Evolutionary conservation across 2,113 vertebrate species (phyloP).

Genomic region (Polyodon spathula): DNA sequence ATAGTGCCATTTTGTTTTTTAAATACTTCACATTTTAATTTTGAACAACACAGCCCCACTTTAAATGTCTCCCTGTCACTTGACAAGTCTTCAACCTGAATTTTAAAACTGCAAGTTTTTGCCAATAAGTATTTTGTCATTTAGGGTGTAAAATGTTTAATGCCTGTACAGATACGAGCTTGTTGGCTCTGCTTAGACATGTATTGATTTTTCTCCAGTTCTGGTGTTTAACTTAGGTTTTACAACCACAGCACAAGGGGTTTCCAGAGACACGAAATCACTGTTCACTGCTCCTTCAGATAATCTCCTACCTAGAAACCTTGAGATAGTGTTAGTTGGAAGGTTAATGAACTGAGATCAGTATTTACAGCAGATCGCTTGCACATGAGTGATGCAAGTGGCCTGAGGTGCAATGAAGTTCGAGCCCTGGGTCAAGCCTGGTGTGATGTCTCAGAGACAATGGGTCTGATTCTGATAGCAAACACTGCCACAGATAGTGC

Average conservation of each 20-base stretch:
- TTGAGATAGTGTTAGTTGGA: constrained; percentile 56
- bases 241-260: background rate
- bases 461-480: constrained; percentile 55
- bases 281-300: constrained; percentile 39
- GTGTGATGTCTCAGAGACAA: constrained; percentile 44
- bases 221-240: constrained; percentile 27
- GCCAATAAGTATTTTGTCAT: too few relatives aligned
- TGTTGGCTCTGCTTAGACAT: constrained; percentile 34
- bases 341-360: constrained; percentile 72
- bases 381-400: constrained; percentile 37
- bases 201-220: constrained; percentile 38
- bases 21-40: too few relatives aligned
- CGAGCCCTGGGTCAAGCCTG: constrained; percentile 34
- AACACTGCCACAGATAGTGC: constrained; percentile 40
- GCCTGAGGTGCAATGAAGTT: constrained; percentile 46
- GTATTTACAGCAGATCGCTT: constrained; percentile 59
- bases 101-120: too few relatives aligned
- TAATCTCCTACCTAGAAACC: constrained; percentile 46
- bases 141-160: too few relatives aligned
- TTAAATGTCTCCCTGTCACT: too few relatives aligned
- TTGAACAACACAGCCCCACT: too few relatives aligned
- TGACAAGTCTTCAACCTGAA: too few relatives aligned
- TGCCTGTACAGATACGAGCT: constrained; percentile 29
- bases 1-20: too few relatives aligned
- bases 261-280: constrained; percentile 28